Percentiles rank a stretch among this genome's conserved stretches.
Conservation (phyloP, 1,140 invertebrate genomes). For the Antheraea pernyi region DNA sequence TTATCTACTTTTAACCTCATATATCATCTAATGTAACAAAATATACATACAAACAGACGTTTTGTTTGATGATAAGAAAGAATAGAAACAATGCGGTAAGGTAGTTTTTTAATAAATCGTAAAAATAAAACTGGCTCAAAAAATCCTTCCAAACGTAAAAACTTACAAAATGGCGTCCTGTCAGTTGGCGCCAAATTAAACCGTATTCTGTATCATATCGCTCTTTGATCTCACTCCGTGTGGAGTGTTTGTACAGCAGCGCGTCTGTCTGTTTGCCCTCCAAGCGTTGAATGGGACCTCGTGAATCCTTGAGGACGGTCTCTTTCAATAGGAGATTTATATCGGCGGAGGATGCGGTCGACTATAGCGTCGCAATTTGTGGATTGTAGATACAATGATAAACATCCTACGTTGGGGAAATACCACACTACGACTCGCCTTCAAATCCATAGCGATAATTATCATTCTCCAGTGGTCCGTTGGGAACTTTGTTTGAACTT, state of each 20-base stretch:
- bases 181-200: constrained; percentile 73
- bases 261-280: constrained; percentile 62
- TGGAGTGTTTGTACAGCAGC: constrained; percentile 63
- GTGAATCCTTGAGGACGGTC: constrained; percentile 54
- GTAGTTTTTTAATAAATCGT: too few species aligned
- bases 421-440: neutral
- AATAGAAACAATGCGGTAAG: too few species aligned
- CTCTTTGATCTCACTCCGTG: constrained; percentile 64
- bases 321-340: constrained; percentile 75
- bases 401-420: constrained; percentile 25
- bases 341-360: constrained; percentile 48
- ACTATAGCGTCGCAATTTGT: constrained; percentile 71
- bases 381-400: constrained; percentile 69
- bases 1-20: too few species aligned
- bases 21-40: too few species aligned
- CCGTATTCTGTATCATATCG: constrained; percentile 61
- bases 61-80: too few species aligned
- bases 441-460: neutral
- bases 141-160: neutral
- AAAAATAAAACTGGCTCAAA: neutral
- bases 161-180: constrained; percentile 63
- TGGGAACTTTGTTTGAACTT: neutral
- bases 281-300: constrained; percentile 51
- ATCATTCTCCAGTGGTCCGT: neutral
- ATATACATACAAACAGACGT: too few species aligned